Evolutionary conservation across 2,113 vertebrate genomes (phyloP).

Genomic region (Hypanus sabinus): DNA sequence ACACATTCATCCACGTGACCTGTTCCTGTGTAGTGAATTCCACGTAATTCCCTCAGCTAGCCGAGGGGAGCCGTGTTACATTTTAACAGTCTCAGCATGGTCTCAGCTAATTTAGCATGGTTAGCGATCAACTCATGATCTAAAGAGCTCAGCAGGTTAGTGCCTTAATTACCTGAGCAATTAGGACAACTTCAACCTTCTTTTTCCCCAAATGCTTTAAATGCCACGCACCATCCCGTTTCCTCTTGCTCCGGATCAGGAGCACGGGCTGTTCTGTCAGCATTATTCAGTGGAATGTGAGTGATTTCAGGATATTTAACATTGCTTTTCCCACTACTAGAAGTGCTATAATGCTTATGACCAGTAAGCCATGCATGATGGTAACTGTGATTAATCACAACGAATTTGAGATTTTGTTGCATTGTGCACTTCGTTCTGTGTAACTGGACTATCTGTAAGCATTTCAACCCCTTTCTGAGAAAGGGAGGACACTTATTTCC

Average conservation of each 20-base stretch:
- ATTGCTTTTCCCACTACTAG: neutral
- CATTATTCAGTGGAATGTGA: neutral
- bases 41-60: neutral
- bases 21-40: neutral
- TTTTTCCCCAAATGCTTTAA: neutral
- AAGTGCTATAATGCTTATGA: too few relatives aligned
- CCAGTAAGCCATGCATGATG: too few relatives aligned
- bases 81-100: neutral
- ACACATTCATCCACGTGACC: neutral
- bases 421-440: neutral
- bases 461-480: neutral
- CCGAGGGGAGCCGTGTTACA: neutral
- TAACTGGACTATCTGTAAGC: neutral
- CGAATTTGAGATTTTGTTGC: neutral
- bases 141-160: neutral
- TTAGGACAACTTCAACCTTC: neutral
- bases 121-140: neutral
- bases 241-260: neutral
- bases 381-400: neutral
- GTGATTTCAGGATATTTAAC: neutral
- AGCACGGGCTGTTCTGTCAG: neutral
- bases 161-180: neutral
- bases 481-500: neutral
- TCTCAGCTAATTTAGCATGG: slow-evolving; percentile 7
- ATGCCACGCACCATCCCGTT: neutral